phyloP scores from a whole-genome alignment of 2,888 invertebrate species.

The Drosophila neotestacea region DNA sequence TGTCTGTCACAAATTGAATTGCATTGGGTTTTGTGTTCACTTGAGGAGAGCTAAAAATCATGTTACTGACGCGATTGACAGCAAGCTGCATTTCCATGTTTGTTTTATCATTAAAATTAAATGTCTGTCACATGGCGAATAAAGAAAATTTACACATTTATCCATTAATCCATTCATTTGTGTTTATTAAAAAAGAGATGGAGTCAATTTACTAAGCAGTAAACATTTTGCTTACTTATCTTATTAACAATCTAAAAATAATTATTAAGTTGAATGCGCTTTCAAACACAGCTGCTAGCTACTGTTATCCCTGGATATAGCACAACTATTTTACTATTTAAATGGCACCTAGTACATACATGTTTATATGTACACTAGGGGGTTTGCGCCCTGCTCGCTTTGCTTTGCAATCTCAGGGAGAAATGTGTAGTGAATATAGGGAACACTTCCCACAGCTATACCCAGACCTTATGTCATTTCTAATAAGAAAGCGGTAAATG shows the following conservation, averaged over 20 bases:
- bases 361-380: no score
- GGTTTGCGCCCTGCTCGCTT: no score
- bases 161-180: not conserved
- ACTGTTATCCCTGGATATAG: no score
- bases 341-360: no score
- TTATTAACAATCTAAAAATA: not conserved
- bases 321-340: no score
- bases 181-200: not conserved
- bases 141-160: not conserved
- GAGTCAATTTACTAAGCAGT: not conserved
- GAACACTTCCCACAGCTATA: no score
- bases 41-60: slow-evolving; percentile 53
- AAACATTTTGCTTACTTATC: not conserved
- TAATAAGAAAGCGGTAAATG: no score
- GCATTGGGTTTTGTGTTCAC: slow-evolving; percentile 38
- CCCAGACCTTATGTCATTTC: no score
- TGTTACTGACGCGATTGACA: slow-evolving; percentile 36
- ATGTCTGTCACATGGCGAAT: not conserved
- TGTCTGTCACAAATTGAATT: slow-evolving; percentile 64
- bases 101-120: slow-evolving; percentile 24
- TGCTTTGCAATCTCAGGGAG: no score
- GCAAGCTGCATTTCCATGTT: slow-evolving; percentile 51
- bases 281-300: no score
- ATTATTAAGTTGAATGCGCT: not conserved
- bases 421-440: no score